Percentiles rank a stretch among this genome's conserved stretches.
phyloP scores from a whole-genome alignment of 1,140 invertebrate genomes.

The honey bee (Apis mellifera) region Amel_HAv3.1 CM009939.2:4654001-4654500 shows the following conservation, averaged over 20 bases:
- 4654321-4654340: neutral
- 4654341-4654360: neutral
- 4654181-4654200: neutral
- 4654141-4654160: neutral
- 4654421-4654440: too few species aligned
- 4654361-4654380: neutral
- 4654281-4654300: too few species aligned
- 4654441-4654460: neutral
- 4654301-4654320: neutral
- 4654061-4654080: neutral
- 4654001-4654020: constrained; percentile 3
- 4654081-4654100: neutral
- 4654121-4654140: too few species aligned
- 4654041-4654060: too few species aligned
- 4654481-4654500: neutral
- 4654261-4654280: neutral
- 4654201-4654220: too few species aligned
- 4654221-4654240: neutral
- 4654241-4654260: neutral
- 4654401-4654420: too few species aligned
- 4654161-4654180: neutral
- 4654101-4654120: too few species aligned
- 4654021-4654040: too few species aligned
- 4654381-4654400: neutral
- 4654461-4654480: neutral